Percentiles rank a stretch among this genome's conserved stretches.
Evolutionary conservation across 2,797 vertebrate species (phyloP).

Genomic region (Phrynocephalus vlangalii): DNA sequence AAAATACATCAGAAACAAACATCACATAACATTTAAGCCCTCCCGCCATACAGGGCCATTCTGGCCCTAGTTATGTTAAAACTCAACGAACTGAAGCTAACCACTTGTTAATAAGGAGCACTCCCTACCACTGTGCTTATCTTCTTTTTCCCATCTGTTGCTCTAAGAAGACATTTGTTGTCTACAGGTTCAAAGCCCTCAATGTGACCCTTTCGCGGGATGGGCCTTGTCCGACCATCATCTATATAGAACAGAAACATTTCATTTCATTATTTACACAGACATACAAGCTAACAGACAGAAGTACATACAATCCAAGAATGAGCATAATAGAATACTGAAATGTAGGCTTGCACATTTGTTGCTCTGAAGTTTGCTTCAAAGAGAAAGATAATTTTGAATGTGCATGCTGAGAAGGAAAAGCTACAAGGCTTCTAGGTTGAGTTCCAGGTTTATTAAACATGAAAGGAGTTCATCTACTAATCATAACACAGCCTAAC

Average conservation of each 20-base stretch:
- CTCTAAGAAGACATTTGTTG: conserved; percentile 97
- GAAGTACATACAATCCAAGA: neutral
- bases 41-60: neutral
- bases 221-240: conserved; percentile 94
- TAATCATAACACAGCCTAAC: neutral
- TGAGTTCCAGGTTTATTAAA: neutral
- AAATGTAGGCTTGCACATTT: neutral
- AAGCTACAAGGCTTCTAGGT: neutral
- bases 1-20: neutral
- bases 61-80: neutral
- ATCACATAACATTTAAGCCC: neutral
- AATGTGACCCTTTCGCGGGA: conserved; percentile 89
- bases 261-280: neutral
- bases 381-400: neutral
- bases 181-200: conserved; percentile 92
- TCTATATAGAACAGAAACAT: conserved; percentile 76
- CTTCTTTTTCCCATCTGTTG: conserved; percentile 96
- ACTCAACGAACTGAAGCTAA: neutral
- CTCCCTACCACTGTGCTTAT: conserved; percentile 85
- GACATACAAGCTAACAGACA: neutral
- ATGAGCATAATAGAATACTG: neutral
- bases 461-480: neutral
- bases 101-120: neutral
- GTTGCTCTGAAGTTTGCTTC: neutral
- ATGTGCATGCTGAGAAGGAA: neutral